A percentile compares a stretch with the other conserved stretches of the same genome.
phyloP scores from a whole-genome alignment of 2,797 vertebrate genomes.

The Tiaroga cobitis region DNA sequence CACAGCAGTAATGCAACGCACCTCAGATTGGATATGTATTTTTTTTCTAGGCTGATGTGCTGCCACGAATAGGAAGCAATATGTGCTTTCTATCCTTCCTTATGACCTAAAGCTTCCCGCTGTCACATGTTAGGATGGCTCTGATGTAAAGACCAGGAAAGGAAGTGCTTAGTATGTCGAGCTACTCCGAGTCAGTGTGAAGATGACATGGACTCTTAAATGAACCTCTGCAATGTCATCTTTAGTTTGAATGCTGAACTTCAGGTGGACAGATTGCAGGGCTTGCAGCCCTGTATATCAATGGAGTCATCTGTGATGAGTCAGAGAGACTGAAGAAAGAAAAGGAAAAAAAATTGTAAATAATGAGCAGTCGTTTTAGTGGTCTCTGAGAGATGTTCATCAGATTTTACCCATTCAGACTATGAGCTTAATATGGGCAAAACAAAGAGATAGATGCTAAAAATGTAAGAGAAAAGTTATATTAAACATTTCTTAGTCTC shows the following conservation, averaged over 20 bases:
- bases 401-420: constrained; percentile 80
- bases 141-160: constrained; percentile 31
- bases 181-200: constrained; percentile 15
- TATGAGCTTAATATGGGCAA: constrained; percentile 76
- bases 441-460: constrained; percentile 81
- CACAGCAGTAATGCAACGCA: background rate
- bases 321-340: constrained; percentile 55
- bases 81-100: constrained; percentile 1
- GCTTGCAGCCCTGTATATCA: constrained; percentile 68
- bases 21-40: constrained; percentile 29
- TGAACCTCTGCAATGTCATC: constrained; percentile 39
- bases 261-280: constrained; percentile 61
- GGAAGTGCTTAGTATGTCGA: constrained; percentile 16
- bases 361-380: constrained; percentile 80
- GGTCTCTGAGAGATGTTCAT: constrained; percentile 83
- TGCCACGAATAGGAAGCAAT: constrained; percentile 59
- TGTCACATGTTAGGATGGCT: constrained; percentile 31
- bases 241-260: constrained; percentile 55
- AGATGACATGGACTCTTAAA: constrained; percentile 43
- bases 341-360: constrained; percentile 73
- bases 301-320: constrained; percentile 66
- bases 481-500: constrained; percentile 85
- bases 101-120: constrained; percentile 30
- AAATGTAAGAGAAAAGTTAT: constrained; percentile 83
- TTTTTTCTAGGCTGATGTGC: constrained; percentile 66